Percentiles rank a stretch among this genome's conserved stretches.
Evolutionary conservation across 2,888 invertebrate genomes (phyloP).

Genomic region (Callinectes sapidus): DNA sequence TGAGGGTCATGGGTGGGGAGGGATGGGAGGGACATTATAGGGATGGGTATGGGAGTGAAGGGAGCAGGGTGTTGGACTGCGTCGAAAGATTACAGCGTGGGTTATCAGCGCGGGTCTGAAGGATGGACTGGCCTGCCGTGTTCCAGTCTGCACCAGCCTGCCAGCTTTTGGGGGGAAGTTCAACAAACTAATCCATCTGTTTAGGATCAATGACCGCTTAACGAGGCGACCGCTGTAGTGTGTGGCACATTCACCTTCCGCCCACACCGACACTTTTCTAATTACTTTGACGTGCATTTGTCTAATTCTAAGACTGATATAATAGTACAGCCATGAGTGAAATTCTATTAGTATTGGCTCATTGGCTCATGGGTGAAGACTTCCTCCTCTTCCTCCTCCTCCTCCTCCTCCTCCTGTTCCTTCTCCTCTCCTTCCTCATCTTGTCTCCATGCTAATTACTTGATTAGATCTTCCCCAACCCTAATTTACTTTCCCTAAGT

Average conservation of each 20-base stretch:
- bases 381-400: background rate
- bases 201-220: slow-evolving; percentile 2
- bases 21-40: background rate
- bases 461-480: slow-evolving; percentile 34
- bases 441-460: slow-evolving; percentile 31
- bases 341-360: background rate
- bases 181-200: slow-evolving; percentile 17
- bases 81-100: background rate
- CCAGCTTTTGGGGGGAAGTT: slow-evolving; percentile 24
- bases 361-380: background rate
- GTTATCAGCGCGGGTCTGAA: background rate
- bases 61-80: slow-evolving; percentile 14
- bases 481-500: slow-evolving; percentile 36
- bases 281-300: background rate
- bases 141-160: background rate
- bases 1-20: background rate
- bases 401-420: background rate
- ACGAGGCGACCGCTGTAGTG: background rate
- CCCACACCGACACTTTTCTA: background rate
- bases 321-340: background rate
- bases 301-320: background rate
- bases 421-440: slow-evolving; percentile 22
- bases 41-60: background rate
- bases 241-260: background rate
- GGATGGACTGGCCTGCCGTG: background rate